Evolutionary conservation across 2,888 invertebrate genomes (phyloP).

Genomic region (Calephelis perditalis): DNA sequence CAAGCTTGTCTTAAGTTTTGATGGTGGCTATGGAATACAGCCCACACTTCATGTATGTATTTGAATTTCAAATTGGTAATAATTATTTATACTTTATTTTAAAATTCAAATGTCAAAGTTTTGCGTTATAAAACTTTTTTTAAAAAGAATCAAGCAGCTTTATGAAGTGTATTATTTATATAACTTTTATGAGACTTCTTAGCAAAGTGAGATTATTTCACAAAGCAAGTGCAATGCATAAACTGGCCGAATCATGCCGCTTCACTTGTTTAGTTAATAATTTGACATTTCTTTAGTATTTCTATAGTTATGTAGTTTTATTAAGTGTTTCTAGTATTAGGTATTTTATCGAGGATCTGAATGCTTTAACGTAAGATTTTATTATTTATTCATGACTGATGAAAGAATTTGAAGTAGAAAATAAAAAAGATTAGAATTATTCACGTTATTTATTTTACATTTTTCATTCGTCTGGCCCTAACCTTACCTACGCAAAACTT

Average conservation of each 20-base stretch:
- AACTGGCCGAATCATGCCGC: background rate
- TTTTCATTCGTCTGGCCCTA: conserved; percentile 6
- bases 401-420: conserved; percentile 33
- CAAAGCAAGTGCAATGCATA: background rate
- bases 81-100: too few relatives aligned
- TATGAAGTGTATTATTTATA: background rate
- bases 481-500: too few relatives aligned
- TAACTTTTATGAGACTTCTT: background rate
- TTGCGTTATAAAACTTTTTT: too few relatives aligned
- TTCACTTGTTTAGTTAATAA: background rate
- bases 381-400: conserved; percentile 42
- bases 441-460: conserved; percentile 27
- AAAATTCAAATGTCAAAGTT: too few relatives aligned
- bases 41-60: too few relatives aligned
- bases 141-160: background rate
- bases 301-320: conserved; percentile 24
- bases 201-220: background rate
- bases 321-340: conserved; percentile 30
- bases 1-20: too few relatives aligned
- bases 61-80: too few relatives aligned
- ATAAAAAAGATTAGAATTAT: conserved; percentile 20
- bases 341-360: conserved; percentile 42
- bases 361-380: conserved; percentile 40
- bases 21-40: too few relatives aligned
- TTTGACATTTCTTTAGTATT: conserved; percentile 16